Base-by-base conservation (phyloP, 2,888 invertebrate genomes). In the Rambutsinella grinnellia region DNA sequence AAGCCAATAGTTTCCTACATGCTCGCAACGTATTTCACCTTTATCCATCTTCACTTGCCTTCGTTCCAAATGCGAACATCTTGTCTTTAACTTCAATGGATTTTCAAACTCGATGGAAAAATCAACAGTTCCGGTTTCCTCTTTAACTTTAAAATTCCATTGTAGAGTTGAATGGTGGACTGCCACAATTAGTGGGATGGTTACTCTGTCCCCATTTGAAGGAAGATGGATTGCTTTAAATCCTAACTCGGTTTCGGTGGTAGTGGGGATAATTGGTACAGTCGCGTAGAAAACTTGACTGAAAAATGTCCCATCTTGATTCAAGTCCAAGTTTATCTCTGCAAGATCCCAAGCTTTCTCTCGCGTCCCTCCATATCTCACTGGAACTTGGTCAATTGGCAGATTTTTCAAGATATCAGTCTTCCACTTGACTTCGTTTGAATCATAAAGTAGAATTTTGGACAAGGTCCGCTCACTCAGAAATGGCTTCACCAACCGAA, bases 401-500 rank as follows among this genome's bases (percentile, higher is more conserved):
- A 74, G 27, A 21, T 46, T 61, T 10, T 53, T 61, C 19, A 70
- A 36, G 28, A 78, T 57, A 28, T 69, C 71, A 2, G 44, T n/a
- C 46, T 76, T 76, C 79, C 79, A 79, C 15, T 60, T 57, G 3
- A 63, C 26, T 24, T 53, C 67, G 56, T 76, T 72, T 21, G 51
- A 56, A 49, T 76, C 79, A 44, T 65, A 72, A 46, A 79, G 71
- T 21, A 68, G 71, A 19, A 79, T 79, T 46, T 79, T 79, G 2
- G 76, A 71, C 1, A 79, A 49, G 13, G 79, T 79, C 13, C 76
- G 71, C 15, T 75, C 76, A 13, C 68, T 71, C 19, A 79, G 26
- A 13, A 79, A 62, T 3, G 79, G 79, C 17, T 79, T 79, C 17
- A 79, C 68, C 3, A 79, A 44, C 24, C 76, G 76, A 27, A 79